Conservation (phyloP, 1,140 invertebrate species). For the Stenopsyche tienmushanensis region DNA sequence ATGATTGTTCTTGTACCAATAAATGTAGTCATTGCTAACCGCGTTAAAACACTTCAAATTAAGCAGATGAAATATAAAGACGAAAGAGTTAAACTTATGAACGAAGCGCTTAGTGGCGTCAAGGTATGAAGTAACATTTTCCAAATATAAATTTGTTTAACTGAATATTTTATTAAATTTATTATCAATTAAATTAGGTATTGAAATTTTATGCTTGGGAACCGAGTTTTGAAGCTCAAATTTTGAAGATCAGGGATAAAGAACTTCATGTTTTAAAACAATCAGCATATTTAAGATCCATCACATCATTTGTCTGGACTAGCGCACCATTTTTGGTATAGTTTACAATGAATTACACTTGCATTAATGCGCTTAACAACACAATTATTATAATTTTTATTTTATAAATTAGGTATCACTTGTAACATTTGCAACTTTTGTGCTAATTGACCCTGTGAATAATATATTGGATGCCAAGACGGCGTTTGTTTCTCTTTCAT, state of each 20-base stretch:
- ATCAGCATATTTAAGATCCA: conserved; percentile 84
- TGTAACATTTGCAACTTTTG: conserved; percentile 89
- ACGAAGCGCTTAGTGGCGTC: conserved; percentile 92
- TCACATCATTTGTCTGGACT: conserved; percentile 91
- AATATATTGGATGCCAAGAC: conserved; percentile 82
- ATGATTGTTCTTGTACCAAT: conserved; percentile 91
- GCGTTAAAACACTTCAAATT: conserved; percentile 79
- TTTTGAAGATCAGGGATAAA: conserved; percentile 79
- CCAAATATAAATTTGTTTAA: too few species aligned
- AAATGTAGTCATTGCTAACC: conserved; percentile 86
- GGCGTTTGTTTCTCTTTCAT: conserved; percentile 94
- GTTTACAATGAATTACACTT: conserved; percentile 33
- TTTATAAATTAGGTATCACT: conserved; percentile 71
- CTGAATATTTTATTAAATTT: too few species aligned
- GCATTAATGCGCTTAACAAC: too few species aligned
- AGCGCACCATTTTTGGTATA: conserved; percentile 94
- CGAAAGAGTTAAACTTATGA: conserved; percentile 90
- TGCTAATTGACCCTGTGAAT: conserved; percentile 77
- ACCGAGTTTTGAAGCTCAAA: conserved; percentile 83
- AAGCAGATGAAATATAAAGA: conserved; percentile 91
- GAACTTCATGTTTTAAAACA: conserved; percentile 82
- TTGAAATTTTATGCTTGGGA: conserved; percentile 91
- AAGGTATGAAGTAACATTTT: too few species aligned
- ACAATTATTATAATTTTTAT: too few species aligned
- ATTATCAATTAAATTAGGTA: too few species aligned